Evolutionary conservation across 2,888 invertebrate genomes (phyloP).

Genomic region (Lasius platythorax): DNA sequence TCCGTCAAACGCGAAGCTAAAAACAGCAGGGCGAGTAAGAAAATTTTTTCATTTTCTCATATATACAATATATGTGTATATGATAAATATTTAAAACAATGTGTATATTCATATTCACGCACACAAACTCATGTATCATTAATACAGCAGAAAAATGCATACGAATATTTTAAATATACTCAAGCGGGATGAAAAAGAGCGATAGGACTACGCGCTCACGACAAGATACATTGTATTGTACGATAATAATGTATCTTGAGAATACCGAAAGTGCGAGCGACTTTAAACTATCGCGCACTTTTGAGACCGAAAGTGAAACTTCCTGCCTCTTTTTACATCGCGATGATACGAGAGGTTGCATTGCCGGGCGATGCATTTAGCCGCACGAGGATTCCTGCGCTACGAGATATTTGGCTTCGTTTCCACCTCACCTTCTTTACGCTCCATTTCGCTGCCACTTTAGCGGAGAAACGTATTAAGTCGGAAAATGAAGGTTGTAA

Average conservation of each 20-base stretch:
- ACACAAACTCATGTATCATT: not conserved
- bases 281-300: constrained; percentile 55
- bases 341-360: constrained; percentile 39
- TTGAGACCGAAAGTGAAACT: constrained; percentile 73
- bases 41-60: not conserved
- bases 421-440: constrained; percentile 33
- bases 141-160: not conserved
- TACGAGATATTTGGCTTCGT: constrained; percentile 39
- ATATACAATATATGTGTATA: not conserved
- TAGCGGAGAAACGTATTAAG: constrained; percentile 49
- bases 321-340: constrained; percentile 62
- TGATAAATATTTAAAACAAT: not conserved
- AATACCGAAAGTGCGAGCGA: constrained; percentile 50
- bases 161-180: not conserved
- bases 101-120: not conserved
- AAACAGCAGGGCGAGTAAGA: not conserved
- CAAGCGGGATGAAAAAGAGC: not conserved
- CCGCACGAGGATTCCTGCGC: constrained; percentile 23
- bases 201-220: not conserved
- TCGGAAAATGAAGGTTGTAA: constrained; percentile 50
- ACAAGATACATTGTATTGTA: not conserved
- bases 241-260: constrained; percentile 17
- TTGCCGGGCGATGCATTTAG: constrained; percentile 58
- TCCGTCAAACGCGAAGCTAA: not conserved
- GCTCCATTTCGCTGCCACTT: constrained; percentile 32